A percentile compares a stretch with the other conserved stretches of the same genome.
phyloP scores from a whole-genome alignment of 2,797 vertebrate species.

The Sebastes variabilis region DNA sequence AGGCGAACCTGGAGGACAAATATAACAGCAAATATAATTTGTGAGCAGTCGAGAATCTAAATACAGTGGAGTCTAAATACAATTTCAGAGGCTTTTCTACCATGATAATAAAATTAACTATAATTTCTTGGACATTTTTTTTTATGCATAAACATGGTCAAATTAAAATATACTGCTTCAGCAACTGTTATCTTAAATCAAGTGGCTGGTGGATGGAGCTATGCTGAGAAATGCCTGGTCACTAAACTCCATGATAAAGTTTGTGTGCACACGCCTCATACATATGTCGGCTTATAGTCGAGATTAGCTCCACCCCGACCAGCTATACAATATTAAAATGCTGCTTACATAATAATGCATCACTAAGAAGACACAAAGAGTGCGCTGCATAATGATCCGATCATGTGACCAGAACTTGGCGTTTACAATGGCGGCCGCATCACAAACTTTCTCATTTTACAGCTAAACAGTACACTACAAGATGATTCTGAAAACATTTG shows the following conservation, averaged over 20 bases:
- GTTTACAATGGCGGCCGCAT: no score
- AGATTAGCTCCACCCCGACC: neutral
- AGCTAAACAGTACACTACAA: no score
- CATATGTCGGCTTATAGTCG: neutral
- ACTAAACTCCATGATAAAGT: neutral
- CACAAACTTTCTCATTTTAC: no score
- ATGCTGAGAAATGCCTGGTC: no score
- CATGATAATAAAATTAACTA: neutral
- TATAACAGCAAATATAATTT: neutral
- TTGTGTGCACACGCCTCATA: neutral
- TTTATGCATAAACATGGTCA: no score
- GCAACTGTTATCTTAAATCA: neutral
- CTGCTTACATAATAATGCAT: neutral
- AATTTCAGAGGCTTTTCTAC: neutral
- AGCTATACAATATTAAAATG: neutral
- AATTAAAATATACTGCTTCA: neutral
- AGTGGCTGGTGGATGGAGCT: neutral
- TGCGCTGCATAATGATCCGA: no score
- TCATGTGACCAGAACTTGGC: no score
- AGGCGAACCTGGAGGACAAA: slow-evolving; percentile 57
- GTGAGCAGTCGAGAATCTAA: neutral
- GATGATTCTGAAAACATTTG: no score
- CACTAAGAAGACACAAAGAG: no score
- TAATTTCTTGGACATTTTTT: no score
- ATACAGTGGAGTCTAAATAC: no score